Evolutionary conservation across 2,797 vertebrate species (phyloP).

Genomic region (Morelia viridis): DNA sequence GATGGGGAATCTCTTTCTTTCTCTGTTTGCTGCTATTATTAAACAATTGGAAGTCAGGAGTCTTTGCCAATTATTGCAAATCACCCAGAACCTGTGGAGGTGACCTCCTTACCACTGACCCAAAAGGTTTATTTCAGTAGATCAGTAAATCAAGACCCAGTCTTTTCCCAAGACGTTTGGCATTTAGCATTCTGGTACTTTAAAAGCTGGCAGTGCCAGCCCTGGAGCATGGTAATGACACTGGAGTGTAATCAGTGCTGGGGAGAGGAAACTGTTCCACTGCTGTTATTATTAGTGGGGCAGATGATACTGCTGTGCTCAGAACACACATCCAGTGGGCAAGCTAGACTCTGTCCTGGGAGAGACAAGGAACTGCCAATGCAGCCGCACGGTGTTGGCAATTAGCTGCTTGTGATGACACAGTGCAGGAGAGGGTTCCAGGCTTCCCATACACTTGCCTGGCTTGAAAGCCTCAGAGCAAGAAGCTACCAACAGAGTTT

Average conservation of each 20-base stretch:
- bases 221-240: background rate
- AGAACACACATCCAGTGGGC: background rate
- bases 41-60: background rate
- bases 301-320: background rate
- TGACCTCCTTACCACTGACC: too few relatives aligned
- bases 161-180: background rate
- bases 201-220: background rate
- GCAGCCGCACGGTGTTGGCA: background rate
- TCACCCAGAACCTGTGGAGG: background rate
- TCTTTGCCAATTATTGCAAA: background rate
- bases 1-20: background rate
- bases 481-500: background rate
- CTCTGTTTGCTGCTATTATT: background rate
- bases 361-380: background rate
- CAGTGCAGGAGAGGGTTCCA: background rate
- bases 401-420: background rate
- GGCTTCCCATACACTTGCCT: background rate
- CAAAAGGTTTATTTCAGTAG: background rate
- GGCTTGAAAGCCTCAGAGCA: background rate
- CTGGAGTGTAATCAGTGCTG: background rate
- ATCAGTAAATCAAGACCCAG: background rate
- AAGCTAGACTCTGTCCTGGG: background rate
- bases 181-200: background rate
- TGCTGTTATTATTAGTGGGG: background rate
- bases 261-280: background rate